These are phyloP conservation scores for Apis florea DNA, from an alignment of 1,140 invertebrate genomes.

Conservation along the genomic window DNA sequence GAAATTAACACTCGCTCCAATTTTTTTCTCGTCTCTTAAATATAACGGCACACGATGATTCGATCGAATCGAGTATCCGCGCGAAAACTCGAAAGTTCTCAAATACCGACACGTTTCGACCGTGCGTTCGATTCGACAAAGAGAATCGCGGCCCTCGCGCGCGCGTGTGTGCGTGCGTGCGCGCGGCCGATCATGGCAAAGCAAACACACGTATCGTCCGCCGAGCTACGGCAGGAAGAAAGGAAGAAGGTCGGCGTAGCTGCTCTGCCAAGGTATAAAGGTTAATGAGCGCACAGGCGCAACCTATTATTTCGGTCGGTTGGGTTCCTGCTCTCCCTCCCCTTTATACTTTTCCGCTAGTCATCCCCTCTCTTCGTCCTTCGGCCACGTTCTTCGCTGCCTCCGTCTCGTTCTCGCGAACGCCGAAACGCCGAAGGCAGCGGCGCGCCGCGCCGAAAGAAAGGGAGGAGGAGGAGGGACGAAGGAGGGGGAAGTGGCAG, in stretches of 20 bases:
- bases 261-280: slow-evolving; percentile 77
- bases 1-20: no score
- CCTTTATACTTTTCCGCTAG: slow-evolving; percentile 45
- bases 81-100: no score
- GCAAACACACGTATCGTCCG: slow-evolving; percentile 67
- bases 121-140: slow-evolving; percentile 13
- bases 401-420: slow-evolving; percentile 28
- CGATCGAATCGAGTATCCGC: no score
- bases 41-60: no score
- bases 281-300: slow-evolving; percentile 80
- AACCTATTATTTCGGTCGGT: slow-evolving; percentile 80
- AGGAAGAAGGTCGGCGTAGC: slow-evolving; percentile 74
- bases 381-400: slow-evolving; percentile 1
- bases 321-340: slow-evolving; percentile 59
- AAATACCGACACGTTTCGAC: no score
- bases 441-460: slow-evolving; percentile 20
- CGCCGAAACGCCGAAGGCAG: slow-evolving; percentile 52
- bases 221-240: slow-evolving; percentile 61
- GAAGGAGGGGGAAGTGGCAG: slow-evolving; percentile 76
- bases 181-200: slow-evolving; percentile 54
- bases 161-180: background rate
- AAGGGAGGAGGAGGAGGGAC: slow-evolving; percentile 7
- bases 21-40: no score
- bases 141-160: slow-evolving; percentile 51
- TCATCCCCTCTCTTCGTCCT: slow-evolving; percentile 39